Percentiles rank a stretch among this genome's conserved stretches.
phyloP scores from a whole-genome alignment of 2,797 vertebrate genomes.

The Xiphorhynchus erythropygius region DNA sequence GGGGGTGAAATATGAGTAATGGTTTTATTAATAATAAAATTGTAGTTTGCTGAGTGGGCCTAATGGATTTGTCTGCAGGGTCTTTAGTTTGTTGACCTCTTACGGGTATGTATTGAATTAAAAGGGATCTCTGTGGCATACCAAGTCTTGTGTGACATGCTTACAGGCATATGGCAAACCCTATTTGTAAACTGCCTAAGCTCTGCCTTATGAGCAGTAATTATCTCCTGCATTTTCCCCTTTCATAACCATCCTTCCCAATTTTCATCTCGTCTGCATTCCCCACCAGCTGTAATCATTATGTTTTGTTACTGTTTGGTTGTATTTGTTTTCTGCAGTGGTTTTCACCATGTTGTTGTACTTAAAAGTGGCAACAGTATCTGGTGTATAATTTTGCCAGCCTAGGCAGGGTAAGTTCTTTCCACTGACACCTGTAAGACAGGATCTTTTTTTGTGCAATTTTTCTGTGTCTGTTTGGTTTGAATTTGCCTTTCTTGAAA shows the following conservation, averaged over 20 bases:
- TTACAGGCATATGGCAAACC: not conserved
- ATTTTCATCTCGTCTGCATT: not conserved
- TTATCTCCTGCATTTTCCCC: not conserved
- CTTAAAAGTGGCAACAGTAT: not conserved
- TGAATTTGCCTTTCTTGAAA: not conserved
- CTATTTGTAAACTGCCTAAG: not conserved
- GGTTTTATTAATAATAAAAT: not conserved
- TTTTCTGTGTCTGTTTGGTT: not conserved
- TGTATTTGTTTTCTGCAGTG: fast-evolving
- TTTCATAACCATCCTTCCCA: not conserved
- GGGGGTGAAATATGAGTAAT: not conserved
- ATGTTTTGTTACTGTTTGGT: not conserved
- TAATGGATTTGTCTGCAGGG: not conserved
- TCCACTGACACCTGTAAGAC: fast-evolving
- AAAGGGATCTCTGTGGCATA: not conserved
- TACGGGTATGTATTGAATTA: not conserved
- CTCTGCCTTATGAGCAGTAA: not conserved
- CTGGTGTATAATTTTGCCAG: not conserved
- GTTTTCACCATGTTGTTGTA: not conserved
- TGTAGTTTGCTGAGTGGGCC: not conserved
- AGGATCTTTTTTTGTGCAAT: not conserved
- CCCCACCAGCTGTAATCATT: too few species aligned
- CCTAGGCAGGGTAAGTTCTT: not conserved
- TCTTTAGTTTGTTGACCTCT: not conserved
- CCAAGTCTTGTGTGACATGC: not conserved